phyloP scores from a whole-genome alignment of 2,797 vertebrate species.

The Coilia nasus region DNA sequence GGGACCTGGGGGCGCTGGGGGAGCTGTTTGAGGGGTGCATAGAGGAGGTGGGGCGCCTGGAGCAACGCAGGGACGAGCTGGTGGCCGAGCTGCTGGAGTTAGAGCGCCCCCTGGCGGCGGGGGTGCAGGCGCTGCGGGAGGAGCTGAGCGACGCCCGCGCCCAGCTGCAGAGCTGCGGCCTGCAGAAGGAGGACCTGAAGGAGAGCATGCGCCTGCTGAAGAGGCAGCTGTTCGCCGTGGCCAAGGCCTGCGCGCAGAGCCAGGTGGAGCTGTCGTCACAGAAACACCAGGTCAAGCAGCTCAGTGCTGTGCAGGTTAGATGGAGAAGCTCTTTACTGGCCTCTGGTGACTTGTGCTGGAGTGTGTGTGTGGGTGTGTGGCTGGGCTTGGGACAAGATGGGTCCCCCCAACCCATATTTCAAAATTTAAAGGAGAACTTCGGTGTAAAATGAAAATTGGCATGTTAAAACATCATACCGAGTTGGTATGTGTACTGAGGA shows the following conservation, averaged over 20 bases:
- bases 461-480: too few species aligned
- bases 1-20: constrained; percentile 69
- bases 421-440: too few species aligned
- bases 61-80: constrained; percentile 79
- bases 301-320: constrained; percentile 70
- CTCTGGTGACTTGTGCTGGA: too few species aligned
- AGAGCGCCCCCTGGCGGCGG: constrained; percentile 76
- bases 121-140: constrained; percentile 79
- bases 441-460: too few species aligned
- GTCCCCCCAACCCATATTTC: too few species aligned
- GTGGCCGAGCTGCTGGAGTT: constrained; percentile 81
- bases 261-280: constrained; percentile 81
- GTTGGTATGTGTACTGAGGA: too few species aligned
- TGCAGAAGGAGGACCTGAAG: constrained; percentile 83
- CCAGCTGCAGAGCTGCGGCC: constrained; percentile 77
- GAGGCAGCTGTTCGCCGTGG: constrained; percentile 83
- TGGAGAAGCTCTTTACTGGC: constrained; percentile 6
- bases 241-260: constrained; percentile 84
- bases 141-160: constrained; percentile 78
- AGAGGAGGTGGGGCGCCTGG: constrained; percentile 80
- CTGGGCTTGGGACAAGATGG: too few species aligned
- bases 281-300: constrained; percentile 79
- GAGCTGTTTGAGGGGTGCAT: constrained; percentile 85
- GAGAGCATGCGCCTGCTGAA: constrained; percentile 84
- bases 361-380: too few species aligned